Evolutionary conservation across 2,113 vertebrate species (phyloP).

Genomic region (Narcine bancroftii): DNA sequence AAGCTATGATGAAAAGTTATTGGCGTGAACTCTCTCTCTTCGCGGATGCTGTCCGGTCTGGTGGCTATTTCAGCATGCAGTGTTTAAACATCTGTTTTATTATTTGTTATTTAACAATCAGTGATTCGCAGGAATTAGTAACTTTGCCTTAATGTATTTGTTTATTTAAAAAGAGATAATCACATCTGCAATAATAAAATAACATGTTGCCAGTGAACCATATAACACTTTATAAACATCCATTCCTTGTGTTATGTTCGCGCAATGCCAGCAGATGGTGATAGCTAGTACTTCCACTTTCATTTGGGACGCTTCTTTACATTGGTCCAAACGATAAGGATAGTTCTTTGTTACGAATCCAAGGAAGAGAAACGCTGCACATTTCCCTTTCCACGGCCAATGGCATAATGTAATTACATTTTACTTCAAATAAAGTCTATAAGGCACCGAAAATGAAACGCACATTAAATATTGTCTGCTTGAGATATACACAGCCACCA

Average conservation of each 20-base stretch:
- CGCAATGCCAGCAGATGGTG: conserved; percentile 1
- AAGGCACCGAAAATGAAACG: not conserved
- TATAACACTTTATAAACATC: too few relatives aligned
- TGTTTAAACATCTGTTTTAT: not conserved
- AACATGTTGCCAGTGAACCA: not conserved
- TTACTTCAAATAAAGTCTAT: not conserved
- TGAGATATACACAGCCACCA: not conserved
- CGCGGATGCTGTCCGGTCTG: too few relatives aligned
- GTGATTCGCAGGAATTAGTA: not conserved
- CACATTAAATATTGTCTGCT: not conserved
- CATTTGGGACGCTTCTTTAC: not conserved
- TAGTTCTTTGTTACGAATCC: not conserved
- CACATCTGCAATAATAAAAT: not conserved
- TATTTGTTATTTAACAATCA: not conserved
- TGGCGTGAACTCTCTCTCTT: too few relatives aligned
- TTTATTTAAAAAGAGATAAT: not conserved
- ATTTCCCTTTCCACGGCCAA: not conserved
- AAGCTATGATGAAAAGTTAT: too few relatives aligned
- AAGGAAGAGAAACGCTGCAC: not conserved
- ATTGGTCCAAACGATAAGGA: not conserved
- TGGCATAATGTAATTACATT: not conserved
- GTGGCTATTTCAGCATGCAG: too few relatives aligned
- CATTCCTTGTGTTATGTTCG: not conserved
- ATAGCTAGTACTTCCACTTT: not conserved
- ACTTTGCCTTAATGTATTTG: too few relatives aligned